Conservation (phyloP, 2,797 vertebrate species). For the Darevskia nairensis region DNA sequence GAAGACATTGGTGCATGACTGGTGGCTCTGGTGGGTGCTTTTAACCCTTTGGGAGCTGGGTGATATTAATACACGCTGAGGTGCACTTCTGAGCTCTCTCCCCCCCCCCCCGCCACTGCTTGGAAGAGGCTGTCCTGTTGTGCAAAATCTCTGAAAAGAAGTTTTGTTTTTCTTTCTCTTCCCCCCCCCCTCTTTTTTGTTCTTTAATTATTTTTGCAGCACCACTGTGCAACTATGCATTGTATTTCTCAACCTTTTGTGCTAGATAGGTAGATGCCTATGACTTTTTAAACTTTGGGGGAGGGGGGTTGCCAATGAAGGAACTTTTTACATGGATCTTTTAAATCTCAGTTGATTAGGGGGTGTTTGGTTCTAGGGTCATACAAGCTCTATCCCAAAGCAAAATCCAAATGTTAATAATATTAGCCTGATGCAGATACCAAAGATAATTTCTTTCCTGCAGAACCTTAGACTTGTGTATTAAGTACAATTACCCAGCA, state of each 20-base stretch:
- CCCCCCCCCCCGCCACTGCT: slow-evolving; percentile 80
- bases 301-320: slow-evolving; percentile 79
- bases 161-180: slow-evolving; percentile 74
- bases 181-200: slow-evolving; percentile 54
- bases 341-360: slow-evolving; percentile 85
- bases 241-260: slow-evolving; percentile 90
- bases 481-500: slow-evolving; percentile 98
- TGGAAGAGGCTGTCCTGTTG: slow-evolving; percentile 84
- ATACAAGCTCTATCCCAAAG: slow-evolving; percentile 99
- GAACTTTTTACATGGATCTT: slow-evolving; percentile 87
- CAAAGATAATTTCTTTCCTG: slow-evolving; percentile 96
- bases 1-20: slow-evolving; percentile 77
- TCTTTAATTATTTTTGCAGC: slow-evolving; percentile 83
- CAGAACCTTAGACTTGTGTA: slow-evolving; percentile 97
- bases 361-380: slow-evolving; percentile 89
- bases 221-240: slow-evolving; percentile 99
- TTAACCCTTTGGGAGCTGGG: slow-evolving; percentile 87
- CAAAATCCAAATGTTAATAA: slow-evolving; percentile 99
- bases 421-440: slow-evolving; percentile 99
- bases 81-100: slow-evolving; percentile 85
- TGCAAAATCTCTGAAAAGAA: slow-evolving; percentile 75
- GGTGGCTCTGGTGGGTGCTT: slow-evolving; percentile 87
- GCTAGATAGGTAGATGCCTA: slow-evolving; percentile 90
- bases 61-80: slow-evolving; percentile 90
- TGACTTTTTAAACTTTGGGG: slow-evolving; percentile 90